These are phyloP conservation scores for Cryptophagus acutangulus DNA, from an alignment of 2,888 invertebrate species.

Conservation along the genomic window DNA sequence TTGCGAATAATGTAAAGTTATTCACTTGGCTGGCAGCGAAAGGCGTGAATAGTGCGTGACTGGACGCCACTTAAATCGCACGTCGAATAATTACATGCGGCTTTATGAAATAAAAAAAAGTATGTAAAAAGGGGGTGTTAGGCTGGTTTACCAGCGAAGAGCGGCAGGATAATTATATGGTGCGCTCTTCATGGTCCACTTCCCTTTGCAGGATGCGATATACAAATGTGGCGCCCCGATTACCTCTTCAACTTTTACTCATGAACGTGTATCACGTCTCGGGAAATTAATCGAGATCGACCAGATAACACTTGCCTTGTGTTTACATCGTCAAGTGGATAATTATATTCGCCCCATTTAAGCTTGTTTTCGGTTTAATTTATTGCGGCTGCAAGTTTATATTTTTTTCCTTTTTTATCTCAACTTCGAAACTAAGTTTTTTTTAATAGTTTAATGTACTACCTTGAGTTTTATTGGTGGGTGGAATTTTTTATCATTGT, in stretches of 20 bases:
- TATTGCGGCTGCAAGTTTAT: background rate
- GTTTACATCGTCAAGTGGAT: conserved; percentile 31
- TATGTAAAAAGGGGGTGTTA: conserved; percentile 8
- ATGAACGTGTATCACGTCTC: conserved; percentile 16
- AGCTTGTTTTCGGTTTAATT: conserved; percentile 3
- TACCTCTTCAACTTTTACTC: background rate
- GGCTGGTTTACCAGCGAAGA: conserved; percentile 4
- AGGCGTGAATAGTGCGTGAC: conserved; percentile 31
- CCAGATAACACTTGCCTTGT: conserved; percentile 26
- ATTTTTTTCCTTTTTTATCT: background rate
- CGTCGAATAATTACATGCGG: conserved; percentile 11
- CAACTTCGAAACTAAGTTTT: background rate
- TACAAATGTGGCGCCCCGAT: background rate
- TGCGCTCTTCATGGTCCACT: background rate
- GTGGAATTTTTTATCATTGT: too few species aligned
- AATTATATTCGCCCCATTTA: conserved; percentile 24
- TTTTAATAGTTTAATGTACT: background rate
- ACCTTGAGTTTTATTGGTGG: too few species aligned
- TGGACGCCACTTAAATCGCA: conserved; percentile 23
- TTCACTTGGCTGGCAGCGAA: conserved; percentile 26
- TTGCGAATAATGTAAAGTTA: conserved; percentile 3
- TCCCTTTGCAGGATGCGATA: background rate
- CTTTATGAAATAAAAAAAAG: too few species aligned
- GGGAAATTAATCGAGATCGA: conserved; percentile 30
- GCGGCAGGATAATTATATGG: conserved; percentile 6